Evolutionary conservation across 2,113 vertebrate species (phyloP), one percentile per base, ranked within the genome.

Genomic region (Cairina moschata): DNA sequence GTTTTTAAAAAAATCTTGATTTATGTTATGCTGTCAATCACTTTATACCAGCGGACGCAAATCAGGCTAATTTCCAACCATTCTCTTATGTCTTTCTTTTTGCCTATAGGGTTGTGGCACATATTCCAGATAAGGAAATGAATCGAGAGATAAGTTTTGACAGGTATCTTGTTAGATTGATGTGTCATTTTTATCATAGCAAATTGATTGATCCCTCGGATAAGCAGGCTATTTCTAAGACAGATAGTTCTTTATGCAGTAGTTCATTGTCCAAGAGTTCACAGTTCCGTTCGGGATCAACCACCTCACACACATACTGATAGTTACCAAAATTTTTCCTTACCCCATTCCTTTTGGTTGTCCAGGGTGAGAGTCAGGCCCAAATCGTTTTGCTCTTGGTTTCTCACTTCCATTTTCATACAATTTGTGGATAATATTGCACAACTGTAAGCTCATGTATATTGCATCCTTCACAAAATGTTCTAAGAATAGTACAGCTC

Each of bases 11-110:
- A 97, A 96, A 95, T 96, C 95, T 97, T 97, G 97, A 98, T 98
- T 98, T 98, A 97, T 97, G 98, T 98, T 98, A 98, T 97, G 96
- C 97, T 97, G 97, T 97, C 98, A 98, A 98, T 98, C 98, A 97
- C 85, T 94, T 95, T 46, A 95, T 95, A 86, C 76, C 84, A 95
- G 94, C 78, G 78, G 90, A 95, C 71, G 8, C 88, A 93, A 97
- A 97, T 95, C 91, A 96, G 96, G 95, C 95, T 98, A 83, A 98
- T 98, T 98, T 98, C 97, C 84, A 90, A 54, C 88, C 66, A 75
- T 65, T 86, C 83, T 93, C 86, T 88, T 80, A 83, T 26, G 65
- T 78, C 52, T 88, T 66, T 86, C 69, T 88, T 96, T 87, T 92
- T 71, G 90, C 92, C 78, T 68, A 40, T 86, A 71, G 58, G 76